These are phyloP conservation scores for Rhingia rostrata DNA, from an alignment of 2,888 invertebrate genomes.

Conservation along the genomic window DNA sequence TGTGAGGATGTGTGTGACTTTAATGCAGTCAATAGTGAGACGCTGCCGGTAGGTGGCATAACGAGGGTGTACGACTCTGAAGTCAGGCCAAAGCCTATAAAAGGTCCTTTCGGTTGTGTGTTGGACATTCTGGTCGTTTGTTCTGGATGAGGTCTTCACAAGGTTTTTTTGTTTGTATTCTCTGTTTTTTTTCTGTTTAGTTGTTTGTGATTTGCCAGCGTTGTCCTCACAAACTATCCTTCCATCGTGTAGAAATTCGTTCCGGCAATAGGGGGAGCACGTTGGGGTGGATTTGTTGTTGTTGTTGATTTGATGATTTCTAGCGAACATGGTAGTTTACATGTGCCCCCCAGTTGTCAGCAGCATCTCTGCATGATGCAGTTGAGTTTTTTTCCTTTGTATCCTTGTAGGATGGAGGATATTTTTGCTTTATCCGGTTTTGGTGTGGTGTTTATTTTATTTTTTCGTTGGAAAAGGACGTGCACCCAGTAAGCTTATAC, in stretches of 20 bases:
- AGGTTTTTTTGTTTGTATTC: slow-evolving; percentile 4
- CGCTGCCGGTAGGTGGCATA: slow-evolving; percentile 19
- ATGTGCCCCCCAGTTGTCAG: slow-evolving; percentile 61
- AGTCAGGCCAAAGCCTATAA: slow-evolving; percentile 61
- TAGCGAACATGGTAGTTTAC: slow-evolving; percentile 70
- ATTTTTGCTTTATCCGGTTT: slow-evolving; percentile 14
- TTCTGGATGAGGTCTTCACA: slow-evolving; percentile 42
- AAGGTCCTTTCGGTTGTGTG: slow-evolving; percentile 55
- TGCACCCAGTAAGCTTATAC: slow-evolving; percentile 46
- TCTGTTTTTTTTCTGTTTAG: slow-evolving; percentile 1
- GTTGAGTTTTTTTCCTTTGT: slow-evolving; percentile 10
- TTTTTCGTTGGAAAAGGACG: slow-evolving; percentile 35
- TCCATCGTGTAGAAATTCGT: slow-evolving; percentile 49
- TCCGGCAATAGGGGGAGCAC: neutral
- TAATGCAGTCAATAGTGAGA: slow-evolving; percentile 71
- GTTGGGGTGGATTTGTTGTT: slow-evolving; percentile 18
- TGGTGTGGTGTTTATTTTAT: slow-evolving; percentile 11
- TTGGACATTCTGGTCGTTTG: slow-evolving; percentile 36
- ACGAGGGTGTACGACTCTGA: slow-evolving; percentile 1
- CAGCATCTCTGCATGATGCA: slow-evolving; percentile 71
- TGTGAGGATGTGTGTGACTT: slow-evolving; percentile 18
- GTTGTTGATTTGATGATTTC: slow-evolving; percentile 72
- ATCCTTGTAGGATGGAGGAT: neutral
- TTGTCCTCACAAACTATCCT: slow-evolving; percentile 40
- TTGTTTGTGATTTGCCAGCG: slow-evolving; percentile 19